Base-by-base conservation (phyloP, 2,888 invertebrate genomes). In the Polia nebulosa region DNA sequence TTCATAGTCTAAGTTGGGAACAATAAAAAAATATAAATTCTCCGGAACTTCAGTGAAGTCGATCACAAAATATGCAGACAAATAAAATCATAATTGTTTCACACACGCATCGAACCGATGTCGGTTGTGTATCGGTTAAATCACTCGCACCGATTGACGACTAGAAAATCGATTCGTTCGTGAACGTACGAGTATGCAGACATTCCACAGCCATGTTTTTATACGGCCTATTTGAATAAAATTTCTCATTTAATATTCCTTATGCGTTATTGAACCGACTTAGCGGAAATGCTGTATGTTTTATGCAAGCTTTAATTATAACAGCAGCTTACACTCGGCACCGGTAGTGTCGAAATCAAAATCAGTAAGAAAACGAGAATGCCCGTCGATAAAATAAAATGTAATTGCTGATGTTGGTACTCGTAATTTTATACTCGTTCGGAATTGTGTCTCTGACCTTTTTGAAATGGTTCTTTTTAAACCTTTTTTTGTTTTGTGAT, bases 161-260 rank as follows among this genome's bases (percentile, higher is more conserved):
- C 89, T 90, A 89, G 90, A 89, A 91, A 94, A 94, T 93, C 93
- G 93, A 94, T 94, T 92, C 86, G 90, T 81, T 87, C 87, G 89
- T 84, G 88, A 89, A 86, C 85, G 89, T 81, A n/a, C n/a, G n/a
- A n/a, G n/a, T n/a, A 86, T 82, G 85, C 84, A 78, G 76, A 78
- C 85, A 82, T 83, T 81, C 84, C 81, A 63, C 57, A 58, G 56
- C 51, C 71, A 73, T 78, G 76, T 82, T 84, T 84, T 82, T 78
- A 78, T 75, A 64, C 67, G 49, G 80, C 63, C 72, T 78, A 81
- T 84, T 83, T 84, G 81, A 80, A 85, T 85, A 84, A 81, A 82
- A 79, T 78, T 83, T 77, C 84, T 72, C 72, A 70, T 76, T 83
- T 83, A 80, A 80, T 83, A 81, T 84, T 85, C 84, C 76, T 39